Conservation (phyloP, 2,113 vertebrate species). For the Ivindomyrus marchei region DNA sequence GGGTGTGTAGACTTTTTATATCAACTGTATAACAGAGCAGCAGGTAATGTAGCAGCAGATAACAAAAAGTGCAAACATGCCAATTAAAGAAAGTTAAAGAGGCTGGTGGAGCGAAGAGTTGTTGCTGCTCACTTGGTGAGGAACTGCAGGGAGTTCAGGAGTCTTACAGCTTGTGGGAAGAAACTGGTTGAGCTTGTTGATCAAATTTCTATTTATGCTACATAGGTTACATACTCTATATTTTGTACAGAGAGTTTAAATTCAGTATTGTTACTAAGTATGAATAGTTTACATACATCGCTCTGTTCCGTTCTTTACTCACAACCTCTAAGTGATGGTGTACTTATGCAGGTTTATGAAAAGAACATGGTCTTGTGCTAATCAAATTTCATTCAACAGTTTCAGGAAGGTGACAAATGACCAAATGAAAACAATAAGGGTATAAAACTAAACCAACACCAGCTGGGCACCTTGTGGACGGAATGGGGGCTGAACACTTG, state of each 20-base stretch:
- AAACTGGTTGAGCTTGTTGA: too few relatives aligned
- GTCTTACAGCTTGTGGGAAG: too few relatives aligned
- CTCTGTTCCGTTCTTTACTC: not conserved
- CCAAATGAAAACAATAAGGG: not conserved
- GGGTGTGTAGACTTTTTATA: too few relatives aligned
- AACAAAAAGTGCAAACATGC: too few relatives aligned
- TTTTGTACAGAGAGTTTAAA: not conserved
- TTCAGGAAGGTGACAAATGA: not conserved
- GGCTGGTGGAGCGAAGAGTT: too few relatives aligned
- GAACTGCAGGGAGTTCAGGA: too few relatives aligned
- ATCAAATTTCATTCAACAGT: not conserved
- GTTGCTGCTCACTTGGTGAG: too few relatives aligned
- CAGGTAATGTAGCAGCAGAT: too few relatives aligned
- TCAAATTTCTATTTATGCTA: not conserved
- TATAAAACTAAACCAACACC: not conserved
- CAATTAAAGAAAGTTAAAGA: too few relatives aligned
- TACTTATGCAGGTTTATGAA: not conserved
- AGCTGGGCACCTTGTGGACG: not conserved
- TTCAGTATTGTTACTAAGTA: not conserved
- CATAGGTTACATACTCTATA: not conserved
- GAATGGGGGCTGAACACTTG: not conserved
- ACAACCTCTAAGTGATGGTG: not conserved
- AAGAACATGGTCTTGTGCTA: not conserved
- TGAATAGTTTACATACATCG: not conserved
- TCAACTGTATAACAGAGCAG: too few relatives aligned